Evolutionary conservation across 37 sponge, comb jelly and placozoan genomes (phyloP), one percentile per base, ranked within the genome.

Genomic region (Chondrosia reniformis): DNA sequence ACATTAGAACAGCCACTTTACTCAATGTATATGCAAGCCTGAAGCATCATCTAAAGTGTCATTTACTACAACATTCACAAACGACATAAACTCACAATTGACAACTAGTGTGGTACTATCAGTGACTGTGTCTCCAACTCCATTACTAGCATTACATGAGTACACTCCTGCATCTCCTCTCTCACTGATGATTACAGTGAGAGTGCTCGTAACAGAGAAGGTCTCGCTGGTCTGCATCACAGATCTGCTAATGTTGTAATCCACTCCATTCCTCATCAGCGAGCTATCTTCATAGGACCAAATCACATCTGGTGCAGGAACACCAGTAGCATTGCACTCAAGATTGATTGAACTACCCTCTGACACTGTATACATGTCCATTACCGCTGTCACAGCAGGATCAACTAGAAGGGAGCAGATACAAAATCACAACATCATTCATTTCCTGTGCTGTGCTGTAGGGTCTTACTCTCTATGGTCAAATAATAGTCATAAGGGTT

Each of bases 271-370:
- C 13, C n/a, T 25, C 15, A 10, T 25, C 10, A 40, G 22, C 8
- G 1, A 4, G 2, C 2, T 40, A 13, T 44, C 72, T 28, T 56
- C 27, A 13, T 42, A 38, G 72, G 41, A 76, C 88, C 86, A 87
- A 13, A 52, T 40, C 31, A 87, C 59, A 42, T 56, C 61, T 17
- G 83, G 83, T 24, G 74, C 63, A 28, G 88, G 88, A 34, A 74
- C 42, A 49, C 88, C 83, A 44, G 54, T 39, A 31, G 79, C 83
- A 13, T 67, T 46, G 42, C 88, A 87, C 15, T 37, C 43, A 19
- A 87, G 44, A n/a, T n/a, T 37, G 42, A 52, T 66, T 15, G 39
- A n/a, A 9, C 55, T 27, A n/a, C 52, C 34, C 46, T 78, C 83
- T 13, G 30, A 30, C n/a, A 59, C 61, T n/a, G n/a, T n/a, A n/a